Percentiles rank a stretch among this genome's conserved stretches.
Evolutionary conservation across 2,797 vertebrate species (phyloP).

Genomic region (Sebastes oblongus): DNA sequence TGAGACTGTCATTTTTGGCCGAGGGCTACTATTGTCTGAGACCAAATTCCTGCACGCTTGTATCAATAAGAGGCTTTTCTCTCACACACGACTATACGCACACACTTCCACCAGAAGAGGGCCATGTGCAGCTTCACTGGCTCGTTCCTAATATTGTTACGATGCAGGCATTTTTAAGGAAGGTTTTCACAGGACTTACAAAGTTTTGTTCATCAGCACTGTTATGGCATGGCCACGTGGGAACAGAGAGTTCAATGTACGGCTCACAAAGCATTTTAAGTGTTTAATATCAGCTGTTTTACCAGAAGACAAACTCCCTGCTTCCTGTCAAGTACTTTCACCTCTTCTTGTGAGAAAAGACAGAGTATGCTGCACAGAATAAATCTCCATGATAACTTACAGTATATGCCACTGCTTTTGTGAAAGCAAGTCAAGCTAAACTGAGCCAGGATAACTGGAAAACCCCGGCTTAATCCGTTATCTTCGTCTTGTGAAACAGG

Average conservation of each 20-base stretch:
- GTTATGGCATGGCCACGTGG: neutral
- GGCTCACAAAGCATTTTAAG: neutral
- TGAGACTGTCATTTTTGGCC: constrained; percentile 56
- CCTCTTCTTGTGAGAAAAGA: neutral
- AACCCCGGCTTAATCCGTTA: too few relatives aligned
- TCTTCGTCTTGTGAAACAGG: too few relatives aligned
- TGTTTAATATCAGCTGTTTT: neutral
- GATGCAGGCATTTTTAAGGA: neutral
- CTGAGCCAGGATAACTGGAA: too few relatives aligned
- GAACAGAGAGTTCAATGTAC: neutral
- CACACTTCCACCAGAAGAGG: constrained; percentile 37
- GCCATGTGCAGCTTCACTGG: constrained; percentile 4
- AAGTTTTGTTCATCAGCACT: neutral
- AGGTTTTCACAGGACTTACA: neutral
- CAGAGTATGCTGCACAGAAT: neutral
- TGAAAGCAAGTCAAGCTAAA: too few relatives aligned
- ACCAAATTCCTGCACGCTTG: constrained; percentile 59
- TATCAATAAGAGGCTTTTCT: constrained; percentile 51
- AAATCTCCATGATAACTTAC: too few relatives aligned
- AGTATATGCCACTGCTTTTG: too few relatives aligned
- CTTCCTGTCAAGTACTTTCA: constrained; percentile 24
- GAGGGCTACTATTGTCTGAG: constrained; percentile 44
- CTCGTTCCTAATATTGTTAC: neutral
- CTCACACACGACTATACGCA: neutral
- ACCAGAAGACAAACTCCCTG: constrained; percentile 7